phyloP scores from a whole-genome alignment of 2,888 invertebrate genomes.

The Heliconius charithonia region DNA sequence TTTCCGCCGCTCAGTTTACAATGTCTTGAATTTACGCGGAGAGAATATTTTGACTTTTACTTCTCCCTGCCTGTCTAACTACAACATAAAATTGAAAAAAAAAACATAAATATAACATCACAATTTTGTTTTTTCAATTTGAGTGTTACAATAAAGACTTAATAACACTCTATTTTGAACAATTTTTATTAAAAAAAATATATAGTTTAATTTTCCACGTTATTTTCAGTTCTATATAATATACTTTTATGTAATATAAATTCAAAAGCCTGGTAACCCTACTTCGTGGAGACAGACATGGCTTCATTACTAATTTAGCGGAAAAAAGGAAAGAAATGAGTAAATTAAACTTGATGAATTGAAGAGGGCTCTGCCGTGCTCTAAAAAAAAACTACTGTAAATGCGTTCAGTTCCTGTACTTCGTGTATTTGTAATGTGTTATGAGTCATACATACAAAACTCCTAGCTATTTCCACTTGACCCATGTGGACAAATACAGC shows the following conservation, averaged over 20 bases:
- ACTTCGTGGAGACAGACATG: slow-evolving; percentile 11
- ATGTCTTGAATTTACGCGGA: not conserved
- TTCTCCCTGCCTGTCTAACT: not conserved
- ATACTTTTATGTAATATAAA: not conserved
- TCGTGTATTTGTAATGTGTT: too few relatives aligned
- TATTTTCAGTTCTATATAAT: not conserved
- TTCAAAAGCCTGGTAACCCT: slow-evolving; percentile 20
- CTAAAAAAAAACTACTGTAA: too few relatives aligned
- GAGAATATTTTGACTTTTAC: too few relatives aligned
- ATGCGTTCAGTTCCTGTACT: too few relatives aligned
- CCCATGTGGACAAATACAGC: too few relatives aligned
- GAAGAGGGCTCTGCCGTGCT: not conserved
- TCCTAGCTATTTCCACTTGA: too few relatives aligned
- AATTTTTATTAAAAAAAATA: too few relatives aligned
- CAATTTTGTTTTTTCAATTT: too few relatives aligned
- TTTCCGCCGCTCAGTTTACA: not conserved
- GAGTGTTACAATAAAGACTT: too few relatives aligned
- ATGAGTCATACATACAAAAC: too few relatives aligned
- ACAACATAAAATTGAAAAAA: not conserved
- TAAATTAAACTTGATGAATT: slow-evolving; percentile 37
- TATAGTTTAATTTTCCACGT: too few relatives aligned
- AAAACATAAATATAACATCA: not conserved
- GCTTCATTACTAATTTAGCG: slow-evolving; percentile 38
- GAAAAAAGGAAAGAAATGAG: slow-evolving; percentile 32
- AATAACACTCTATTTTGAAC: too few relatives aligned